These are phyloP conservation scores for Epirrhoe tristata DNA, from an alignment of 2,888 invertebrate species.

Conservation along the genomic window DNA sequence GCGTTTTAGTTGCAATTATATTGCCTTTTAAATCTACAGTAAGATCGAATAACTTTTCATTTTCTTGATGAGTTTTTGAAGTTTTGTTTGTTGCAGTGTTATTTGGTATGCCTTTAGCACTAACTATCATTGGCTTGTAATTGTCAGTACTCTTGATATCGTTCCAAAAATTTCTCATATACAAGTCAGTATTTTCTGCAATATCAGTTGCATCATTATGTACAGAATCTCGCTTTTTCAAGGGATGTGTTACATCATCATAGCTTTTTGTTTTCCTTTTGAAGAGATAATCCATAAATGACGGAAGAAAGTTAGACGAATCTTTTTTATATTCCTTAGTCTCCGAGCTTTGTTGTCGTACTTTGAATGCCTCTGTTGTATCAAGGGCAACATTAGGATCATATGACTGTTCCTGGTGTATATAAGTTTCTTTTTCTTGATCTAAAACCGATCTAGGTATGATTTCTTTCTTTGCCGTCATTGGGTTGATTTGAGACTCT, in stretches of 20 bases:
- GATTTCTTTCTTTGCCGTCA: conserved; percentile 25
- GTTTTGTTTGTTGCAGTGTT: conserved; percentile 1
- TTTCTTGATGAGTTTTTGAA: conserved; percentile 34
- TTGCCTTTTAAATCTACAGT: conserved; percentile 75
- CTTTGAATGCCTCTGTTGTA: conserved; percentile 7
- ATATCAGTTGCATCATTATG: conserved; percentile 28
- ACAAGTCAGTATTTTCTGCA: conserved; percentile 15
- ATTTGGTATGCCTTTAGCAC: conserved; percentile 51
- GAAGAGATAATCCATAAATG: conserved; percentile 66
- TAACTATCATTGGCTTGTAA: conserved; percentile 51
- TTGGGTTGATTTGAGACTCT: conserved; percentile 53
- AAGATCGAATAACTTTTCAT: conserved; percentile 48
- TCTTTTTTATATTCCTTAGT: conserved; percentile 10
- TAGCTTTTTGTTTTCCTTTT: conserved; percentile 43
- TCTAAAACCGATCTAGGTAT: conserved; percentile 24
- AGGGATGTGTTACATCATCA: conserved; percentile 32
- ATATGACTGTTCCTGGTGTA: not conserved
- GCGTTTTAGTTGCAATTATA: conserved; percentile 68
- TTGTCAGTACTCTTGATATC: conserved; percentile 31
- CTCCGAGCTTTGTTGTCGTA: conserved; percentile 6
- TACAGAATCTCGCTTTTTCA: conserved; percentile 42
- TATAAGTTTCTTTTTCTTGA: conserved; percentile 3
- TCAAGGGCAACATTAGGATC: conserved; percentile 1
- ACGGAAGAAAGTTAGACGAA: conserved; percentile 54
- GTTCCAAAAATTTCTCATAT: conserved; percentile 28